Percentiles rank a stretch among this genome's conserved stretches.
These are phyloP conservation scores for Laterallus jamaicensis DNA, from an alignment of 2,113 vertebrate genomes.

Conservation along the genomic window DNA sequence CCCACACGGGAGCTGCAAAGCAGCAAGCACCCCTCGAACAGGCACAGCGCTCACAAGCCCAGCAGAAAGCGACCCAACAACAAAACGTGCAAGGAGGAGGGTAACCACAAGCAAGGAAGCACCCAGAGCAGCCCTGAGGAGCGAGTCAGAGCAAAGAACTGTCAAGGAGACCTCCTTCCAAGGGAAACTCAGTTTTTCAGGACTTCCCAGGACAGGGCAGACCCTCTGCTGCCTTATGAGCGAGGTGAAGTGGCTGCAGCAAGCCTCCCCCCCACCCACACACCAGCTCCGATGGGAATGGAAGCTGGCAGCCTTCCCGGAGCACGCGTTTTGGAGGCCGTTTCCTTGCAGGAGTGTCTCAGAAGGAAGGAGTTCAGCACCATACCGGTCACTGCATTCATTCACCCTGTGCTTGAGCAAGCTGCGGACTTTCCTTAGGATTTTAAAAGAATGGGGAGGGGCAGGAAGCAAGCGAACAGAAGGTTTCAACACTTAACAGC, in stretches of 20 bases:
- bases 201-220: background rate
- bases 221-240: background rate
- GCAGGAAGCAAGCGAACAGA: background rate
- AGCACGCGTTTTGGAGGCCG: fast-evolving
- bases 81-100: fast-evolving
- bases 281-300: background rate
- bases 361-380: background rate
- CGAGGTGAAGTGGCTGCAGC: background rate
- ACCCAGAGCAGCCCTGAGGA: background rate
- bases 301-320: background rate
- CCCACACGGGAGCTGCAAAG: background rate
- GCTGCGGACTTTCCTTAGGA: background rate
- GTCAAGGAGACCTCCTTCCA: background rate
- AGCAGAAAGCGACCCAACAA: background rate
- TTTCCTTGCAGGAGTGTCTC: background rate
- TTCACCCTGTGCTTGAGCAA: background rate
- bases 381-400: background rate
- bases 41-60: background rate
- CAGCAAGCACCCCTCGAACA: background rate
- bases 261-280: background rate
- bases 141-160: fast-evolving
- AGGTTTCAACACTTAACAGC: background rate
- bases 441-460: slow-evolving; percentile 10
- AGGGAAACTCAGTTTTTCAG: fast-evolving
- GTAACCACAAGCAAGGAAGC: background rate